These are phyloP conservation scores for Poecile atricapillus DNA, from an alignment of 2,113 vertebrate genomes.

Conservation along the genomic window DNA sequence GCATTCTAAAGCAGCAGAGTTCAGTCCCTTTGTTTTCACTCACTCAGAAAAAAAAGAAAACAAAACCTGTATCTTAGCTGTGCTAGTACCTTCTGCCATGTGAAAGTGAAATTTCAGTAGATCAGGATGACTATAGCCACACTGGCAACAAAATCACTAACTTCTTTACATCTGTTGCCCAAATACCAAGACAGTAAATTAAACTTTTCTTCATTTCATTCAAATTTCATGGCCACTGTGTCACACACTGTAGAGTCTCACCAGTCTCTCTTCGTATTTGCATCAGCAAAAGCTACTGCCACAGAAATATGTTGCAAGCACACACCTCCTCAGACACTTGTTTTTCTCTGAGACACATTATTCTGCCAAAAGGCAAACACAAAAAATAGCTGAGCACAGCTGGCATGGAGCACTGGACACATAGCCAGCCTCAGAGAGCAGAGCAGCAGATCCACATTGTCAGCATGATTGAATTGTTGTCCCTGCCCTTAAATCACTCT, in stretches of 20 bases:
- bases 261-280: neutral
- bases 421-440: neutral
- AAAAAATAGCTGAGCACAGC: neutral
- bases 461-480: rapidly evolving
- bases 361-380: neutral
- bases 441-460: neutral
- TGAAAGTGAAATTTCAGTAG: neutral
- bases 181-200: neutral
- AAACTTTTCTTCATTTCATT: neutral
- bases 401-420: neutral
- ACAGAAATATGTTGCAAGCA: neutral
- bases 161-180: neutral
- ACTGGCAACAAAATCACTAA: neutral
- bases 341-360: neutral
- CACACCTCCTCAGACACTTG: neutral
- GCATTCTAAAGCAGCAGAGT: neutral
- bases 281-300: neutral
- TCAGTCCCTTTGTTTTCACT: neutral
- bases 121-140: neutral
- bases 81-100: neutral
- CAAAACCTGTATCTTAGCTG: neutral
- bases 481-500: neutral
- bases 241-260: neutral
- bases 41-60: neutral
- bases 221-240: neutral